phyloP scores from a whole-genome alignment of 2,113 vertebrate genomes.

The Helogale parvula region DNA sequence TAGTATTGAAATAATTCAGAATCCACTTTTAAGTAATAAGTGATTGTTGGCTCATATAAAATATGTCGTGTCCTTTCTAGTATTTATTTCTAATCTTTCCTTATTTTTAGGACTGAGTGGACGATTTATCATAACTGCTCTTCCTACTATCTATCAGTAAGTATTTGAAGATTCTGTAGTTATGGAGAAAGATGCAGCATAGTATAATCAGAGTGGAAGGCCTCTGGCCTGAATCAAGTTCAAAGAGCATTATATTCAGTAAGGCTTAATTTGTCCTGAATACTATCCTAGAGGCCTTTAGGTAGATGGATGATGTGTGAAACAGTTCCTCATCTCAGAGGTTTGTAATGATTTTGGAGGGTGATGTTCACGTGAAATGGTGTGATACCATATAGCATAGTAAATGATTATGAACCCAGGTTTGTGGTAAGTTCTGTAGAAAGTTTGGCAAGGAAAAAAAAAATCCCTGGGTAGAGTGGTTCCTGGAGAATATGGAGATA shows the following conservation, averaged over 20 bases:
- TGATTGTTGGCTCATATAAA: neutral
- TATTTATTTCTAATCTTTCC: neutral
- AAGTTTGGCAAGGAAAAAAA: neutral
- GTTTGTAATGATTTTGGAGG: neutral
- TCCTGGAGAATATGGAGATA: neutral
- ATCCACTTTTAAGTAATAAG: conserved; percentile 14
- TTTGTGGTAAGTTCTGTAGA: neutral
- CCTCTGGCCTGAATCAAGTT: neutral
- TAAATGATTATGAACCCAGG: neutral
- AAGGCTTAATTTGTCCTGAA: neutral
- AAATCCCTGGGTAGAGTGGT: neutral
- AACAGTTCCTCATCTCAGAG: neutral
- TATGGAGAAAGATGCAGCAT: neutral
- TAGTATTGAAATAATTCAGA: conserved; percentile 48
- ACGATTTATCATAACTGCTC: conserved; percentile 96
- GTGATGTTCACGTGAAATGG: neutral
- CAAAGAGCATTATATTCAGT: conserved; percentile 20
- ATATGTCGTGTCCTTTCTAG: neutral
- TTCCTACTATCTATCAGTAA: conserved; percentile 99
- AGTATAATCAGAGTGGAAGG: neutral
- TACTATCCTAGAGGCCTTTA: neutral
- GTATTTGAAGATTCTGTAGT: conserved; percentile 75
- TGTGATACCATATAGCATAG: neutral
- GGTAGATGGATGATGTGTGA: neutral
- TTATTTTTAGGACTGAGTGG: conserved; percentile 93